Evolutionary conservation across 2,797 vertebrate genomes (phyloP).

Genomic region (Ispidina picta): DNA sequence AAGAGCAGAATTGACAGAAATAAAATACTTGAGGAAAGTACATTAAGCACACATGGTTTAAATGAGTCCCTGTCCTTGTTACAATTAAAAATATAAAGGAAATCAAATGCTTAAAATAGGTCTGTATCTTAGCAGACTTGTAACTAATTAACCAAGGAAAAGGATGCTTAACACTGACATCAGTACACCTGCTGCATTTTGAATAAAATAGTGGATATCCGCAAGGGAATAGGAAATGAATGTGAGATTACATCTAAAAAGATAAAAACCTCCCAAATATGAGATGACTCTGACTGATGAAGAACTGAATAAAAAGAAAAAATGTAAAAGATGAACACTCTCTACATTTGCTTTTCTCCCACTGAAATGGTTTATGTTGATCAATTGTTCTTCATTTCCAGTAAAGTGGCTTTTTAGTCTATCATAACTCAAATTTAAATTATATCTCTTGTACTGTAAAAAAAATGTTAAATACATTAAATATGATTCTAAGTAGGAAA

Average conservation of each 20-base stretch:
- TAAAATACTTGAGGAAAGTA: background rate
- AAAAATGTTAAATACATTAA: background rate
- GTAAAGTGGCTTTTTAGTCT: background rate
- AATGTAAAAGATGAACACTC: fast-evolving
- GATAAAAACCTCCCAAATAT: background rate
- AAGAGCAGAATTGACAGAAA: background rate
- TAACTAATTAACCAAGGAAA: background rate
- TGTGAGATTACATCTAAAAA: background rate
- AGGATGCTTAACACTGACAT: background rate
- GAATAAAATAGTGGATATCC: background rate
- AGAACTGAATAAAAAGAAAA: background rate
- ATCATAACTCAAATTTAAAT: background rate
- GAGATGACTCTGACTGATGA: background rate
- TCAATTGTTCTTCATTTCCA: background rate
- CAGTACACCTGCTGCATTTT: background rate
- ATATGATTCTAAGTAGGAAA: background rate
- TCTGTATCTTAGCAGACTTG: background rate
- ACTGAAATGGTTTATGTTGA: background rate
- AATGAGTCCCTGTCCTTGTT: background rate
- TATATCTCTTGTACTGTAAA: background rate
- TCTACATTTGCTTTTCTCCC: background rate
- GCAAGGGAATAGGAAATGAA: background rate
- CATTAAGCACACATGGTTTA: background rate
- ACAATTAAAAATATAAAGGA: background rate
- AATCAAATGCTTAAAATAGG: background rate